Evolutionary conservation across 2,113 vertebrate species (phyloP), one percentile per base, ranked within the genome.

Genomic region (Otus sunia): DNA sequence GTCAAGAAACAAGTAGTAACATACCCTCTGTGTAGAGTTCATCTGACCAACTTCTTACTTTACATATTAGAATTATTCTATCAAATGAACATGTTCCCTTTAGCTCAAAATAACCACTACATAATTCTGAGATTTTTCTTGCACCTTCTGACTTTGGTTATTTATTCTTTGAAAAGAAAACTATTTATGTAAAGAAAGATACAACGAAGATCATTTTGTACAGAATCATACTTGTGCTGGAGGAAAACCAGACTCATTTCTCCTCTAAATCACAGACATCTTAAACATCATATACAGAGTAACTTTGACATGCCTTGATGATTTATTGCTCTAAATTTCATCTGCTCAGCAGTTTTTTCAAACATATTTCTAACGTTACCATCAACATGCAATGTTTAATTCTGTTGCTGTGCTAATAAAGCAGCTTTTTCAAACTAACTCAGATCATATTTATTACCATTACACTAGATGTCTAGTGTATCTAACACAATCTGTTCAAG

Each of bases 271-370:
- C 63, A 81, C 30, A 94, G 78, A 43, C 55, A 93, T 59, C 92
- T 95, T 86, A 90, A 73, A 91, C 58, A 34, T 47, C 50, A 77
- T 30, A 76, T 36, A 78, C 41, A 89, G 43, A 81, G 72, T 64
- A 95, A 91, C 30, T 96, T 64, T 91, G 81, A 82, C 86, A 72
- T 49, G 47, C 78, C 64, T 47, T 36, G 49, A 86, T 94, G 83
- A 96, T 94, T 94, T 94, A 92, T 82, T 94, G 84, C 68, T 79
- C 53, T 86, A 34, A 84, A 90, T 94, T 97, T 96, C n/a, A 96
- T 79, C 59, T 90, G 90, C 84, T 96, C 68, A 95, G 79, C 86
- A 88, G 30, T 86, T 80, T 91, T 68, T 91, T 74, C 58, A 94
- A 64, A 72, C 30, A 71, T 69, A 94, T 93, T 97, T 96, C 90